Evolutionary conservation across 2,797 vertebrate species (phyloP).

Genomic region (Carduelis carduelis): DNA sequence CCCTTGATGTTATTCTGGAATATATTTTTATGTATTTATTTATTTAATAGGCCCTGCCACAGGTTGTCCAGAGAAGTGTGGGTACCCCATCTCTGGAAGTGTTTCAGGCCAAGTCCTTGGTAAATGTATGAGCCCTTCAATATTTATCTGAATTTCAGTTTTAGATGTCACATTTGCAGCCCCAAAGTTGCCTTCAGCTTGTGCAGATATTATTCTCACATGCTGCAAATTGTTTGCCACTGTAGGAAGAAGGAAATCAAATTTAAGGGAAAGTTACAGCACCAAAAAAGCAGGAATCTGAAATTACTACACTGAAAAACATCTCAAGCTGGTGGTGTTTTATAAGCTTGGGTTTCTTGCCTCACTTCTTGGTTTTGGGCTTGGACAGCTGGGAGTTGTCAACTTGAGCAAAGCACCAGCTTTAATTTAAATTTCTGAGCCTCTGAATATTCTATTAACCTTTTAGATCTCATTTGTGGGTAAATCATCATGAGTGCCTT

Average conservation of each 20-base stretch:
- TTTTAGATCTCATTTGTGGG: not conserved
- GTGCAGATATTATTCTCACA: not conserved
- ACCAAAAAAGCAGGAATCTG: not conserved
- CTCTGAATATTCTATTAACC: not conserved
- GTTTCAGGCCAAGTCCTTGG: not conserved
- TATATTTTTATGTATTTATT: not conserved
- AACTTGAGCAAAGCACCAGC: not conserved
- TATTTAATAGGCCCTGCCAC: not conserved
- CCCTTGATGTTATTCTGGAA: not conserved
- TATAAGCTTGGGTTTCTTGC: not conserved
- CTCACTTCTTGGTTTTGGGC: not conserved
- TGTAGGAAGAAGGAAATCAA: not conserved
- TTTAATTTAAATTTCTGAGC: not conserved
- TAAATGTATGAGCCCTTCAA: fast-evolving
- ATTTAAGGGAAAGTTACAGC: not conserved
- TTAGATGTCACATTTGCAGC: not conserved
- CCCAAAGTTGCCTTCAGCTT: not conserved
- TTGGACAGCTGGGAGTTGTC: not conserved
- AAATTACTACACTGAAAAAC: fast-evolving
- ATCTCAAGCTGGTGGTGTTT: fast-evolving
- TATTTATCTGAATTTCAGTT: not conserved
- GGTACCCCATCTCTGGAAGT: not conserved
- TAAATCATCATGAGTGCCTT: not conserved
- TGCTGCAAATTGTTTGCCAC: not conserved
- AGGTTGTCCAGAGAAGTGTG: not conserved